These are phyloP conservation scores for Crenuchus spilurus DNA, from an alignment of 2,797 vertebrate genomes.

Conservation along the genomic window DNA sequence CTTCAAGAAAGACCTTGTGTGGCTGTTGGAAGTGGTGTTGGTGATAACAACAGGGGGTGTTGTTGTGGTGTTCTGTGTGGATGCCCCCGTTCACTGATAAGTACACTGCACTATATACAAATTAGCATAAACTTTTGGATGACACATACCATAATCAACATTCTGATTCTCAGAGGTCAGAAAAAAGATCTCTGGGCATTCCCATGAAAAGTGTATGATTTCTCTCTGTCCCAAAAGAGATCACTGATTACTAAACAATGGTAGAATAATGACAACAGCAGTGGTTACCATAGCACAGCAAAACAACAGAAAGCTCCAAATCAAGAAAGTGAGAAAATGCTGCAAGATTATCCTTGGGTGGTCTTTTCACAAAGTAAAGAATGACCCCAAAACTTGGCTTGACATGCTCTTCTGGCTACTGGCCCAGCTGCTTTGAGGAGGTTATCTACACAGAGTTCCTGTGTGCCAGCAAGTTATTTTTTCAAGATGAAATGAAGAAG, in stretches of 20 bases:
- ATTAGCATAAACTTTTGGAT: too few species aligned
- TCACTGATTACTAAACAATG: background rate
- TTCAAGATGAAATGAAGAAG: background rate
- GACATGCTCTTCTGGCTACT: background rate
- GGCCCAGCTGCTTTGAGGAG: background rate
- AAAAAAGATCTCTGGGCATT: too few species aligned
- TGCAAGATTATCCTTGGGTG: background rate
- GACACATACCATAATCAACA: too few species aligned
- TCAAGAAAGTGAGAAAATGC: background rate
- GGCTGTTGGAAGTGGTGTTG: too few species aligned
- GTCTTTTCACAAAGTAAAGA: background rate
- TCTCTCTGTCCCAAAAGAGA: background rate
- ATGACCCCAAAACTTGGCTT: background rate
- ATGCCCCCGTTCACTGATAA: too few species aligned
- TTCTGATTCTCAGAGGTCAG: too few species aligned
- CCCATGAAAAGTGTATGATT: too few species aligned
- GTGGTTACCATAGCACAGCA: background rate
- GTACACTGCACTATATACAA: too few species aligned
- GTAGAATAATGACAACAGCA: background rate
- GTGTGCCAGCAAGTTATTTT: background rate
- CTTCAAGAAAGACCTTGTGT: too few species aligned
- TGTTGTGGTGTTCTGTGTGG: too few species aligned
- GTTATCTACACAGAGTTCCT: background rate
- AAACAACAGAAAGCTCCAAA: background rate
- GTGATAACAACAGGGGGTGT: too few species aligned